Evolutionary conservation across 2,113 vertebrate genomes (phyloP), one percentile per base, ranked within the genome.

Genomic region (Marmota monax): DNA sequence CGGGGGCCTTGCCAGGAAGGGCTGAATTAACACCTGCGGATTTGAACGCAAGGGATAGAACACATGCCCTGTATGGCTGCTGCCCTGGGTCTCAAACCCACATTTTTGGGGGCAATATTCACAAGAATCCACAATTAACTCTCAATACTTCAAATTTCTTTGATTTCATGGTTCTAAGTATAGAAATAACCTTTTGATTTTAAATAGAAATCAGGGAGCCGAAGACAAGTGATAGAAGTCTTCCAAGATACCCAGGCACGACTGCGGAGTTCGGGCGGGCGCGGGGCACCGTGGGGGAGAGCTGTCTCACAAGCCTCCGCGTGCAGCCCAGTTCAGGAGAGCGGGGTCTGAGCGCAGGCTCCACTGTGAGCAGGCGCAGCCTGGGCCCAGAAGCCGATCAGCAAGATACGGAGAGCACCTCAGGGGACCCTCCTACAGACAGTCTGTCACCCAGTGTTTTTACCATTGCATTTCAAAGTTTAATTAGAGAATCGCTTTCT

Each of bases 371-470:
- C 94, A 84, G 88, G 86, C 82, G 87, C 94, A 90, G 91, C 92
- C 96, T 72, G 94, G 97, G 93, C 94, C 90, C 84, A 90, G 87
- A 96, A 88, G 96, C 97, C 96, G 89, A 97, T 98, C 96, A 98
- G 97, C 86, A 94, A 72, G 88, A 97, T 96, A 92, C 0, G 90
- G 77, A 85, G 96, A 98, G 88, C 96, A 97, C 98, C 98, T 97
- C 98, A 96, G 98, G 97, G 97, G 98, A 98, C 97, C 97, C 90
- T 25, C 98, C 98, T 86, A 98, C 98, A 98, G 98, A 97, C 97
- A 98, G 97, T 97, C 98, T 98, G 98, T 98, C 98, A 98, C 97
- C 97, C 97, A 96, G 94, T 91, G 94, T 48, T 98, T 97, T 97
- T 87, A 96, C 97, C 97, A 96, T 96, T 98, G 97, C 93, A 51